These are phyloP conservation scores for Liposcelis brunnea DNA, from an alignment of 2,888 invertebrate species.

Conservation along the genomic window DNA sequence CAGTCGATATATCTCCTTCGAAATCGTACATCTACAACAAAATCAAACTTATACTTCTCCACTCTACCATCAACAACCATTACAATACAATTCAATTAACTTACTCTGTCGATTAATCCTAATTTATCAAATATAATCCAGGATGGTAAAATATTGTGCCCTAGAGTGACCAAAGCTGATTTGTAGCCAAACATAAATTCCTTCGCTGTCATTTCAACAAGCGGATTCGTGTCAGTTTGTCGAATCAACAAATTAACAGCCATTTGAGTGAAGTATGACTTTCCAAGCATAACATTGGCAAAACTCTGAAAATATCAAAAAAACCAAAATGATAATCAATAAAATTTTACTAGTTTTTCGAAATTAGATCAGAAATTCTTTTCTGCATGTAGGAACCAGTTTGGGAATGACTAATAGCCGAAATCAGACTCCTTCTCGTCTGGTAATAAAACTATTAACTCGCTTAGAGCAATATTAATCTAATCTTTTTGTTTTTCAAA, in stretches of 20 bases:
- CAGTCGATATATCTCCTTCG: constrained; percentile 57
- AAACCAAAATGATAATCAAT: background rate
- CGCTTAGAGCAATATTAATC: background rate
- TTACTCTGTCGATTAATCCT: constrained; percentile 73
- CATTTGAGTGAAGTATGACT: constrained; percentile 44
- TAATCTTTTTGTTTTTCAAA: background rate
- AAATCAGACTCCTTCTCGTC: too few species aligned
- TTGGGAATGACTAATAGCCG: constrained; percentile 10
- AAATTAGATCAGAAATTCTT: background rate
- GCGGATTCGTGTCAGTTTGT: constrained; percentile 47
- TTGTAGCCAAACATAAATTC: constrained; percentile 79
- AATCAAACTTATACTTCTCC: too few species aligned
- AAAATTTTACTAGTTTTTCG: constrained; percentile 8
- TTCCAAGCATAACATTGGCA: constrained; percentile 52
- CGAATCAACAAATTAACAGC: constrained; percentile 53
- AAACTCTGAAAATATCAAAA: constrained; percentile 47
- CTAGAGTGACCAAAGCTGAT: constrained; percentile 63
- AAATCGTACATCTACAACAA: constrained; percentile 66
- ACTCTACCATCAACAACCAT: too few species aligned
- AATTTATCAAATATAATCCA: constrained; percentile 79
- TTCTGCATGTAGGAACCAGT: constrained; percentile 9
- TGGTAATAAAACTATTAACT: too few species aligned
- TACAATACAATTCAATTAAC: too few species aligned
- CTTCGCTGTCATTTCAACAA: constrained; percentile 62
- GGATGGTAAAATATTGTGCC: constrained; percentile 62